phyloP scores from a whole-genome alignment of 2,113 vertebrate genomes.

The Fukomys damarensis region DNA sequence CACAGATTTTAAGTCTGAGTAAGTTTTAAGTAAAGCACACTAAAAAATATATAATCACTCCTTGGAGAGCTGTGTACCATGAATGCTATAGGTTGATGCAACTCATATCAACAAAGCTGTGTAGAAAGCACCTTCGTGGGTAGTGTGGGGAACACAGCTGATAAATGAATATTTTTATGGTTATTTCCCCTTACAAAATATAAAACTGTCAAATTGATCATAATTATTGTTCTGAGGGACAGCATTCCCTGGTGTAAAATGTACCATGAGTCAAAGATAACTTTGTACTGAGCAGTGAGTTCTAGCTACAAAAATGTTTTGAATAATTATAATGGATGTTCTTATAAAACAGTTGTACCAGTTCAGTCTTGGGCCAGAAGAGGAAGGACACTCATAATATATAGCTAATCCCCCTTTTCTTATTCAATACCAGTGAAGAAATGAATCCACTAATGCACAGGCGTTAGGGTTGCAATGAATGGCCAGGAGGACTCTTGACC shows the following conservation, averaged over 20 bases:
- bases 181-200: not conserved
- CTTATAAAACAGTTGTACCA: conserved; percentile 17
- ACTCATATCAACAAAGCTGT: conserved; percentile 11
- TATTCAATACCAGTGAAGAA: not conserved
- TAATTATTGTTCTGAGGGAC: conserved; percentile 4
- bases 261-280: not conserved
- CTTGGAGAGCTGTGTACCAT: not conserved
- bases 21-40: conserved; percentile 13
- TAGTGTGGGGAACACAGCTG: not conserved
- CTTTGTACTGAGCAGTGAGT: not conserved
- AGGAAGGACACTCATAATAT: not conserved
- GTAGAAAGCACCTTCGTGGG: not conserved
- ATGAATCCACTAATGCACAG: not conserved
- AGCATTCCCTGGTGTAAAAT: conserved; percentile 36
- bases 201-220: not conserved
- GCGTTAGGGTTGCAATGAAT: not conserved
- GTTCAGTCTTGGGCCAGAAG: not conserved
- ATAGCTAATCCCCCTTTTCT: not conserved
- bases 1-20: conserved; percentile 8
- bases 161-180: not conserved
- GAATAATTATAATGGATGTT: conserved; percentile 4
- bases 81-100: not conserved
- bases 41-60: conserved; percentile 16
- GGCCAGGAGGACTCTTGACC: not conserved
- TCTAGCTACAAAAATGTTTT: conserved; percentile 35